Evolutionary conservation across 2,797 vertebrate species (phyloP).

Genomic region (Myripristis murdjan): DNA sequence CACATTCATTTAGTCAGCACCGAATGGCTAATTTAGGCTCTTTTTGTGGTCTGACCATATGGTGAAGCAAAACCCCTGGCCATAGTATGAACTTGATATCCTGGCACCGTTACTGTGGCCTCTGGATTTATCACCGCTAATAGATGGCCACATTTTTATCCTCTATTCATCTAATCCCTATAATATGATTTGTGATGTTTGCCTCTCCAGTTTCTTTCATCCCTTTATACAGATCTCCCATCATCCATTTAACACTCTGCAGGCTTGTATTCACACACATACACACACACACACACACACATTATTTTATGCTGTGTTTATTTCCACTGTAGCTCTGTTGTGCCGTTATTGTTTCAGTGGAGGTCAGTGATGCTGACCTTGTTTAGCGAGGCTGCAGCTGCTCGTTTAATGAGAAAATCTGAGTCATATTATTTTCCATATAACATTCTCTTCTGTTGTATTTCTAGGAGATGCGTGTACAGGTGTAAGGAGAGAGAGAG

Average conservation of each 20-base stretch:
- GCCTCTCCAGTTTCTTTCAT: conserved; percentile 41
- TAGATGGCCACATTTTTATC: conserved; percentile 15
- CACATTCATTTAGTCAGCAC: background rate
- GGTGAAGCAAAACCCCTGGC: background rate
- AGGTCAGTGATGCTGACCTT: conserved; percentile 20
- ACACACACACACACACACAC: conserved; percentile 1
- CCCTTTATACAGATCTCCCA: conserved; percentile 53
- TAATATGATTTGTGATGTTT: conserved; percentile 41
- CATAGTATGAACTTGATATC: background rate
- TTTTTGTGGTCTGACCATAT: background rate
- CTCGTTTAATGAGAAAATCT: background rate
- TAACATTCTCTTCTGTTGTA: background rate
- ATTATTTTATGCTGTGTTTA: conserved; percentile 5
- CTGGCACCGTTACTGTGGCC: background rate
- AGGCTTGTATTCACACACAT: conserved; percentile 15
- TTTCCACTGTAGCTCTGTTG: background rate
- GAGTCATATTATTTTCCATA: conserved; percentile 1
- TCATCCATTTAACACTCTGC: conserved; percentile 49
- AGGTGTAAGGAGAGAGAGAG: background rate
- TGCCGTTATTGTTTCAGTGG: conserved; percentile 18
- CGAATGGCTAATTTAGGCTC: background rate
- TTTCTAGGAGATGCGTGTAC: background rate
- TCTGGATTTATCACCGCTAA: background rate
- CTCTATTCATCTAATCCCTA: conserved; percentile 22
- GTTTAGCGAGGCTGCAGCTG: conserved; percentile 23